Evolutionary conservation across 2,797 vertebrate genomes (phyloP).

Genomic region (Muraenolepis orangiensis): DNA sequence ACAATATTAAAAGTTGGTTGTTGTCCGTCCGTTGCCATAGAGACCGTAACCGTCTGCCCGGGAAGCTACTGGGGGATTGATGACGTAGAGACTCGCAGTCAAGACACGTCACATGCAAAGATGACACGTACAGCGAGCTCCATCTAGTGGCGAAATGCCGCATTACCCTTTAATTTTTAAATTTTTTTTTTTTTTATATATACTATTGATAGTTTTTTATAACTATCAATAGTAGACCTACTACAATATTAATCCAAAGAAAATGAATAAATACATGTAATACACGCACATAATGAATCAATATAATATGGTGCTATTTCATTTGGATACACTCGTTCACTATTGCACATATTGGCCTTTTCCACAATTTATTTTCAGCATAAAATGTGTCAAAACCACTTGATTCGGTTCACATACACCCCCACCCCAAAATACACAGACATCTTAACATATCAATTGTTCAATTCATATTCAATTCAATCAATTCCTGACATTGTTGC

Average conservation of each 20-base stretch:
- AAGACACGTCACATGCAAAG: not conserved
- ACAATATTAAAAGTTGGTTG: not conserved
- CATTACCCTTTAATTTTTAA: not conserved
- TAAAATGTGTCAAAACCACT: not conserved
- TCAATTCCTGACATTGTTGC: not conserved
- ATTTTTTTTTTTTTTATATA: too few relatives aligned
- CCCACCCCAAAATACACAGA: not conserved
- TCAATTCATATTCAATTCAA: too few relatives aligned
- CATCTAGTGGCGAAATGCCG: not conserved
- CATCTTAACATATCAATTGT: not conserved
- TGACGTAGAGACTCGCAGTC: not conserved
- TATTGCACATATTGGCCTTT: not conserved
- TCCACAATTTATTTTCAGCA: not conserved
- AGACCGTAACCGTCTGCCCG: not conserved
- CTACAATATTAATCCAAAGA: too few relatives aligned
- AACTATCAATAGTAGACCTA: too few relatives aligned
- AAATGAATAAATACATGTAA: too few relatives aligned
- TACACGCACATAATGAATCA: too few relatives aligned
- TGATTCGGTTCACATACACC: too few relatives aligned
- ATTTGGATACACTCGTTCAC: too few relatives aligned
- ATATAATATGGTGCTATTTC: too few relatives aligned
- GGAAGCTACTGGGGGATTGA: not conserved
- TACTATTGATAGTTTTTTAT: too few relatives aligned
- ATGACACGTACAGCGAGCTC: not conserved
- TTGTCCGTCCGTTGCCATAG: not conserved